Conservation (phyloP, 2,797 vertebrate species). For the Nannoperca australis region DNA sequence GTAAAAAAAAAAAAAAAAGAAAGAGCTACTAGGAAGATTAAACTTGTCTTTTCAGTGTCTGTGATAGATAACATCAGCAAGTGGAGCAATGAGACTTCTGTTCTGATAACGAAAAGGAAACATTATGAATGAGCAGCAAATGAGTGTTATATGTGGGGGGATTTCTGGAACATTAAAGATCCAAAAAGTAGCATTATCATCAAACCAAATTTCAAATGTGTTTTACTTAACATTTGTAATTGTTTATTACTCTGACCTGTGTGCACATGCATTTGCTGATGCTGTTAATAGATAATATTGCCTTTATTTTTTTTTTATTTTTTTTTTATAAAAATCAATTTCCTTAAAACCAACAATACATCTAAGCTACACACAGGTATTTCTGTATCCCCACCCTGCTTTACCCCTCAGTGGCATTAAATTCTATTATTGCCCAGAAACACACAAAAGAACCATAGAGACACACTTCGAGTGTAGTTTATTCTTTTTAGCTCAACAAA, state of each 20-base stretch:
- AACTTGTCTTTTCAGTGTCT: slow-evolving; percentile 39
- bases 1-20: slow-evolving; percentile 39
- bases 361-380: not conserved
- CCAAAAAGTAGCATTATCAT: not conserved
- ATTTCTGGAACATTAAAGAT: not conserved
- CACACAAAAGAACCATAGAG: not conserved
- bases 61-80: slow-evolving; percentile 26
- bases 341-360: not conserved
- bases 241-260: no score
- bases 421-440: not conserved
- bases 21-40: slow-evolving; percentile 32
- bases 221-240: not conserved
- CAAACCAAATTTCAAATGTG: not conserved
- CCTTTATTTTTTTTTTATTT: no score
- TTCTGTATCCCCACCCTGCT: not conserved
- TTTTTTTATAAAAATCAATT: not conserved
- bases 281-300: no score
- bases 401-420: not conserved
- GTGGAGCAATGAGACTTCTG: slow-evolving; percentile 10
- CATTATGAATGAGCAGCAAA: slow-evolving; percentile 5
- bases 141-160: not conserved
- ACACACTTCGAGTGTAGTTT: not conserved
- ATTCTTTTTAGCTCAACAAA: not conserved
- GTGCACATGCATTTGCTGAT: no score
- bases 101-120: not conserved